Evolutionary conservation across 2,888 invertebrate genomes (phyloP).

Genomic region (Phengaris arion): DNA sequence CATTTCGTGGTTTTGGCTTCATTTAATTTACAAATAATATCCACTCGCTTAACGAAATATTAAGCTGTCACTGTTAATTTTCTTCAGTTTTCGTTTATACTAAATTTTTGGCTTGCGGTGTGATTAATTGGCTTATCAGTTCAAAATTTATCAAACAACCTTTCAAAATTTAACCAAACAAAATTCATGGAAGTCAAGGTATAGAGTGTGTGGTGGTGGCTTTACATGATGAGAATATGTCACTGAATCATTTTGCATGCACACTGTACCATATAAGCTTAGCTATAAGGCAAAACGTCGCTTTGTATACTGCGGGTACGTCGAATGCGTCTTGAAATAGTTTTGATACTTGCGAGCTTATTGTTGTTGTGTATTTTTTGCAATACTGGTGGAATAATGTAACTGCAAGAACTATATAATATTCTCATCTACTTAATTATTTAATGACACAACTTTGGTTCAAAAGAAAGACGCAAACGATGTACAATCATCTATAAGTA

Average conservation of each 20-base stretch:
- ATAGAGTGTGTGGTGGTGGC: slow-evolving; percentile 80
- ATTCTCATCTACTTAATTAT: neutral
- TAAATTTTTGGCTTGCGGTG: slow-evolving; percentile 77
- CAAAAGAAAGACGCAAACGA: slow-evolving; percentile 21
- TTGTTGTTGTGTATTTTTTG: neutral
- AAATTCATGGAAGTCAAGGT: slow-evolving; percentile 72
- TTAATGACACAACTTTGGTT: neutral
- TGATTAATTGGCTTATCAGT: slow-evolving; percentile 70
- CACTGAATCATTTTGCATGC: slow-evolving; percentile 76
- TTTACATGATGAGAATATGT: slow-evolving; percentile 60
- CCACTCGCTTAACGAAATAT: slow-evolving; percentile 74
- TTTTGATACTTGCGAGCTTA: neutral
- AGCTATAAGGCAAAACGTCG: slow-evolving; percentile 62
- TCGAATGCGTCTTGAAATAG: slow-evolving; percentile 44
- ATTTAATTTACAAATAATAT: slow-evolving; percentile 70
- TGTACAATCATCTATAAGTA: slow-evolving; percentile 32
- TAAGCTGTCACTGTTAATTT: slow-evolving; percentile 72
- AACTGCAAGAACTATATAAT: neutral
- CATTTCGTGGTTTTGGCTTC: slow-evolving; percentile 78
- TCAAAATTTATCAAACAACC: slow-evolving; percentile 45
- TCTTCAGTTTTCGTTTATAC: slow-evolving; percentile 66
- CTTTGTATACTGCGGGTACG: slow-evolving; percentile 59
- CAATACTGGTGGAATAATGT: neutral
- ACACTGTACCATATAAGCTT: slow-evolving; percentile 67
- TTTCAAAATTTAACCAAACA: slow-evolving; percentile 76